Evolutionary conservation across 2,797 vertebrate species (phyloP).

Genomic region (Hypotaenidia philippensis): DNA sequence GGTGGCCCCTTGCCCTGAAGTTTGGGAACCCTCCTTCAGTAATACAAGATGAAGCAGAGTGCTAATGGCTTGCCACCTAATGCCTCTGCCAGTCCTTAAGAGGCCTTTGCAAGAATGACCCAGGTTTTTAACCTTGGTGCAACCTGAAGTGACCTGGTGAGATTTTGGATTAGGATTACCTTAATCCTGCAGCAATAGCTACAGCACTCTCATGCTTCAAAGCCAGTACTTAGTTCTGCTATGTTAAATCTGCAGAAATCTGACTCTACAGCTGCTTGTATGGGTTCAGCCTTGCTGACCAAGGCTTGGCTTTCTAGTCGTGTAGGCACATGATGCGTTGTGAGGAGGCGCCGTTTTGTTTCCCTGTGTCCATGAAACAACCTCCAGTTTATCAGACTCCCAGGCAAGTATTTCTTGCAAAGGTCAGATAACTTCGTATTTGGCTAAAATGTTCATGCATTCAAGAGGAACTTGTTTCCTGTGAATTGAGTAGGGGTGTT

Average conservation of each 20-base stretch:
- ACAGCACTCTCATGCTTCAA: background rate
- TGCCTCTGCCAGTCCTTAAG: background rate
- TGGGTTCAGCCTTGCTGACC: background rate
- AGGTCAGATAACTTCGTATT: background rate
- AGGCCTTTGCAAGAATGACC: background rate
- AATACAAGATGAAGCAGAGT: background rate
- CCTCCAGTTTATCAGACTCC: background rate
- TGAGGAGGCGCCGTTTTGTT: background rate
- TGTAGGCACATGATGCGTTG: background rate
- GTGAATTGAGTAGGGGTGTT: accelerated
- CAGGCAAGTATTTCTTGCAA: background rate
- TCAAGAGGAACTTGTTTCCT: background rate
- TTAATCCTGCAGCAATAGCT: background rate
- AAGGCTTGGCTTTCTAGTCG: background rate
- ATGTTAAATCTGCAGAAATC: background rate
- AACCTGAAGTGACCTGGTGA: background rate
- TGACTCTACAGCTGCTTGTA: background rate
- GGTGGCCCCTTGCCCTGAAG: background rate
- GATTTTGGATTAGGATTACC: constrained; percentile 25
- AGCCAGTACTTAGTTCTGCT: background rate
- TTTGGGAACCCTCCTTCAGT: background rate
- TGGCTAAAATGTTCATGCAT: background rate
- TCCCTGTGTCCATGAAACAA: background rate
- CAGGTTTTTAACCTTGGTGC: background rate
- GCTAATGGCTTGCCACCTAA: background rate